Conservation (phyloP, 2,797 vertebrate species). For the Loriculus beryllinus region DNA sequence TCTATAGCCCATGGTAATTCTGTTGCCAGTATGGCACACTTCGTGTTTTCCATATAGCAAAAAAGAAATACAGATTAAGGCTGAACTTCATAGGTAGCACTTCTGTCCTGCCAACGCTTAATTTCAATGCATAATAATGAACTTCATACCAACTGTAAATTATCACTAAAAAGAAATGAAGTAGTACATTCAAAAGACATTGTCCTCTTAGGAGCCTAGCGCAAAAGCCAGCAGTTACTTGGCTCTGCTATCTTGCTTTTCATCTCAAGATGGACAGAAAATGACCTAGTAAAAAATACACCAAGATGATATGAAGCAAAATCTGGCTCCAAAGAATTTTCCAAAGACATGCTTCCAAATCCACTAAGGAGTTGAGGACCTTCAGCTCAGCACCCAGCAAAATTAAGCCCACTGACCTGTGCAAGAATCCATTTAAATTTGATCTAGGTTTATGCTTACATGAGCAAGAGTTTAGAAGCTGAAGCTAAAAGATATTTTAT, state of each 20-base stretch:
- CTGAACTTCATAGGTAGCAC: neutral
- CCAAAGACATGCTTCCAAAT: neutral
- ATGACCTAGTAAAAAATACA: neutral
- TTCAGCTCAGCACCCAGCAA: constrained; percentile 1
- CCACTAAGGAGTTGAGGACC: neutral
- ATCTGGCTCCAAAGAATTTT: neutral
- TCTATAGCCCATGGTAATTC: neutral
- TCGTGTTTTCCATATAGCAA: neutral
- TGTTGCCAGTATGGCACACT: neutral
- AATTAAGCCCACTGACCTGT: constrained; percentile 10
- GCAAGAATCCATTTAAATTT: neutral
- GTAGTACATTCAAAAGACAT: neutral
- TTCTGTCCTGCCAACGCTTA: neutral
- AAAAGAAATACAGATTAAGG: neutral
- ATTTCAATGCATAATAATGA: constrained; percentile 22
- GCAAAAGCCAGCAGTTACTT: neutral
- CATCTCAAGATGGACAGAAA: neutral
- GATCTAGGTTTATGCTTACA: constrained; percentile 28
- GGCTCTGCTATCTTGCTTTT: neutral
- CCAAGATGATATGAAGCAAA: neutral
- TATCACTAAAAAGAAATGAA: neutral
- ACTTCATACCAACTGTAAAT: neutral
- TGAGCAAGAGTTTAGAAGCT: neutral
- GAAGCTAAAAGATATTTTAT: constrained; percentile 30
- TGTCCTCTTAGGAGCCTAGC: neutral